Percentiles rank a stretch among this genome's conserved stretches.
These are phyloP conservation scores for Campoletis raptor DNA, from an alignment of 2,888 invertebrate species.

Conservation along the genomic window DNA sequence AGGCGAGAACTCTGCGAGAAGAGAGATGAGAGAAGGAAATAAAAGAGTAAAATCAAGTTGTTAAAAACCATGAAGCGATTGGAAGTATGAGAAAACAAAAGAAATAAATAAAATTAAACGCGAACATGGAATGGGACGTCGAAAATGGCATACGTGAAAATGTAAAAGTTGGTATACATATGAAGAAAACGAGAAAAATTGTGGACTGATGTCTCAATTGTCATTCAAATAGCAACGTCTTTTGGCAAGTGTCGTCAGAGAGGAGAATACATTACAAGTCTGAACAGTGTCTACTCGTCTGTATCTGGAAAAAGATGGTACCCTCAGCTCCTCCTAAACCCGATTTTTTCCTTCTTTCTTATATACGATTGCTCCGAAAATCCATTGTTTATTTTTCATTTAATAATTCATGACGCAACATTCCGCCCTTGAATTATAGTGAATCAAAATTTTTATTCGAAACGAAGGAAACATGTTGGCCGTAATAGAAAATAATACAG, in stretches of 20 bases:
- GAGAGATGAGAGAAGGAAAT: constrained; percentile 44
- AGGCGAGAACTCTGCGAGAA: constrained; percentile 37
- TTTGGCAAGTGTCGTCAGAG: constrained; percentile 75
- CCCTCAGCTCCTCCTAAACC: background rate
- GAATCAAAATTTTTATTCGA: background rate
- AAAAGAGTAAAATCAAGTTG: constrained; percentile 64
- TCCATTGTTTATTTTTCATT: background rate
- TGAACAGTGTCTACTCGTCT: constrained; percentile 83
- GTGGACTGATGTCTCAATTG: constrained; percentile 52
- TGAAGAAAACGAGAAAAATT: constrained; percentile 42
- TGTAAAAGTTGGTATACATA: constrained; percentile 55
- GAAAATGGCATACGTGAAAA: constrained; percentile 51
- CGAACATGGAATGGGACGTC: constrained; percentile 58
- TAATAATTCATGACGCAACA: background rate
- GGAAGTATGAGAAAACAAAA: constrained; percentile 71
- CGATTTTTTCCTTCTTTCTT: background rate
- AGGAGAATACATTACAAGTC: constrained; percentile 84
- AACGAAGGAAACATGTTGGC: background rate
- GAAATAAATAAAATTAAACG: constrained; percentile 62
- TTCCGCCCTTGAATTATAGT: background rate
- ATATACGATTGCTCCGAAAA: background rate
- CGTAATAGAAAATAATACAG: background rate
- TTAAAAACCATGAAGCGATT: constrained; percentile 72
- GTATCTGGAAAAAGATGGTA: constrained; percentile 72
- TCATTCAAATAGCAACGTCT: constrained; percentile 51